Conservation (phyloP, 2,888 invertebrate species). For the Ochropacha duplaris region DNA sequence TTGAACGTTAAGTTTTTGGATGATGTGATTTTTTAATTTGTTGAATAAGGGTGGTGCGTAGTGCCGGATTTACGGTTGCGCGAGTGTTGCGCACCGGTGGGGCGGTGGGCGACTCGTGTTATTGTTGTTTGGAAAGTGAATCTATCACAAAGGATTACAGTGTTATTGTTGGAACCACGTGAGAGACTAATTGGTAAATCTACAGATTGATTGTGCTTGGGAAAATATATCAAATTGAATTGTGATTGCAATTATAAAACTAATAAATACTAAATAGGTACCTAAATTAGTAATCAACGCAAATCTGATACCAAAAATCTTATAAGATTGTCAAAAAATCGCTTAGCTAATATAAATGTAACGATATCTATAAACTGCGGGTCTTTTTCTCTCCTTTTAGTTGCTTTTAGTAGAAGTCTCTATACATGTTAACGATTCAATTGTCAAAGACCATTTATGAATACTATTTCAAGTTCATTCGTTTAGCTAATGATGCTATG, state of each 20-base stretch:
- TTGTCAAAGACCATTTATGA: not conserved
- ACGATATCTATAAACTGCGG: not conserved
- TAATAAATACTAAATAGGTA: too few species aligned
- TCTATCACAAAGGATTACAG: slow-evolving; percentile 60
- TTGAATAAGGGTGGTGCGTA: slow-evolving; percentile 22
- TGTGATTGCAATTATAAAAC: slow-evolving; percentile 15
- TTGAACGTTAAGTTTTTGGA: slow-evolving; percentile 26
- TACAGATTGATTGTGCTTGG: slow-evolving; percentile 35
- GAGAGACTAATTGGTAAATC: slow-evolving; percentile 31
- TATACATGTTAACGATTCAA: not conserved
- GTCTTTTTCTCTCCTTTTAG: not conserved
- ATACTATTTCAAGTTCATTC: not conserved
- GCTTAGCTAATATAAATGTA: too few species aligned
- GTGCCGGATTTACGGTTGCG: slow-evolving; percentile 16
- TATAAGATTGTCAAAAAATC: too few species aligned
- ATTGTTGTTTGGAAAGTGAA: slow-evolving; percentile 53
- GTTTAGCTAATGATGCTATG: not conserved
- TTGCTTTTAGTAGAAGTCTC: not conserved
- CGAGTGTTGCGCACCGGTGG: slow-evolving; percentile 20
- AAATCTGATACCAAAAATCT: too few species aligned
- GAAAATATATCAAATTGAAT: slow-evolving; percentile 24
- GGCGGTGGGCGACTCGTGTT: slow-evolving; percentile 25
- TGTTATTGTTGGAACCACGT: slow-evolving; percentile 45
- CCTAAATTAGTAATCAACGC: too few species aligned
- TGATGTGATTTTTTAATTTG: slow-evolving; percentile 30